Evolutionary conservation across 2,888 invertebrate genomes (phyloP).

Genomic region (Drosophila acutilabella): DNA sequence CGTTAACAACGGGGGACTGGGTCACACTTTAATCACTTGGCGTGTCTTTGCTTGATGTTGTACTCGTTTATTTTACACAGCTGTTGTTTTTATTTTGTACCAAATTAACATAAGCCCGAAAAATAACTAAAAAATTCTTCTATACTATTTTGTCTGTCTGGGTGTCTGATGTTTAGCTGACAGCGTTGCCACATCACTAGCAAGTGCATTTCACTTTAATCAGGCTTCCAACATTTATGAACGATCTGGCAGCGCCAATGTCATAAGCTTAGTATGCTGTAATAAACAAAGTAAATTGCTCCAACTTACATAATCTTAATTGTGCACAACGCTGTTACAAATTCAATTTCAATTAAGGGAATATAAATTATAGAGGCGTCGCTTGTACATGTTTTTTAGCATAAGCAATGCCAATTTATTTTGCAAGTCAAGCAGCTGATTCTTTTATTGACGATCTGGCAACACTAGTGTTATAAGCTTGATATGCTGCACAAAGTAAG

Average conservation of each 20-base stretch:
- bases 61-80: conserved; percentile 10
- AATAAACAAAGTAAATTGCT: not conserved
- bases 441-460: not conserved
- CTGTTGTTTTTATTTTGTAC: conserved; percentile 16
- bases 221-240: not conserved
- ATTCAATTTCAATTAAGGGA: not conserved
- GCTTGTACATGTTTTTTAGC: no score
- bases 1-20: conserved; percentile 20
- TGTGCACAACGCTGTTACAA: not conserved
- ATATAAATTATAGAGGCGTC: not conserved
- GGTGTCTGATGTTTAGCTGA: conserved; percentile 48
- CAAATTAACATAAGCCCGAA: conserved; percentile 39
- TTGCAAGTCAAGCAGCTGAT: not conserved
- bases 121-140: conserved; percentile 49
- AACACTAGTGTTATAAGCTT: not conserved
- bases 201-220: not conserved
- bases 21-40: not conserved
- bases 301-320: not conserved
- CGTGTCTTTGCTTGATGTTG: conserved; percentile 4
- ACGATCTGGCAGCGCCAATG: conserved; percentile 3
- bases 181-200: conserved; percentile 32
- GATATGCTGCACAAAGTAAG: not conserved
- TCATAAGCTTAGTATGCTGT: not conserved
- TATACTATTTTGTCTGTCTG: conserved; percentile 54
- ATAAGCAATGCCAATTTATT: not conserved